These are phyloP conservation scores for Smittia sp. DNA, from an alignment of 2,888 invertebrate genomes.

Conservation along the genomic window DNA sequence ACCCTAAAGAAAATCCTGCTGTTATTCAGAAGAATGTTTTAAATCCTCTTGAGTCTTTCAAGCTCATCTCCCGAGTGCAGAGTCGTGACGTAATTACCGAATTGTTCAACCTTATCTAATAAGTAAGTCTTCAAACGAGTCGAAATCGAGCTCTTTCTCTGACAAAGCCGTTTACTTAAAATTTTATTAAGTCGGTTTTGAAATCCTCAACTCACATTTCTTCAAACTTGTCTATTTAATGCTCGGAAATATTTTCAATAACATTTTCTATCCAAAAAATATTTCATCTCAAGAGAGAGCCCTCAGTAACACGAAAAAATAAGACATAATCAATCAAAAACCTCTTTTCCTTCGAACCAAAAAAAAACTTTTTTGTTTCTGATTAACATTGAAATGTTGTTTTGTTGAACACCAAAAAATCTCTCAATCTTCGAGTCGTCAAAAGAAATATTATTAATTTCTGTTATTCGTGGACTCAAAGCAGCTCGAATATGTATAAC, in stretches of 20 bases:
- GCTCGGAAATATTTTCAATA: conserved; percentile 22
- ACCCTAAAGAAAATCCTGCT: no score
- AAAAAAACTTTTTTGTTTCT: conserved; percentile 21
- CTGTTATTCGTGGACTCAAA: conserved; percentile 16
- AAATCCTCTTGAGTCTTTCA: no score
- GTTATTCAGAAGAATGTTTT: no score
- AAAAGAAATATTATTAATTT: conserved; percentile 38
- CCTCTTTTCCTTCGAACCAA: conserved; percentile 35
- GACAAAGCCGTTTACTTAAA: no score
- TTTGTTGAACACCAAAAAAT: conserved; percentile 39
- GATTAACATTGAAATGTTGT: conserved; percentile 41
- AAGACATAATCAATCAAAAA: conserved; percentile 41
- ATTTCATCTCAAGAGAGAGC: neutral
- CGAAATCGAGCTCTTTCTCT: no score
- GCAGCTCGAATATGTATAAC: conserved; percentile 36
- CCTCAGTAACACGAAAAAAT: conserved; percentile 11
- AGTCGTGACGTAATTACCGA: no score
- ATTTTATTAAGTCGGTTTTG: no score
- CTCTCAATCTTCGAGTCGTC: conserved; percentile 35
- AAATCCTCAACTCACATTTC: conserved; percentile 1
- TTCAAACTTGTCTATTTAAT: conserved; percentile 28
- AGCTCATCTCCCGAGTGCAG: no score
- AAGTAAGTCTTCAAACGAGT: no score
- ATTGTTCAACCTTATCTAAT: no score
- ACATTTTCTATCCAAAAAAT: neutral